These are phyloP conservation scores for Drosophila lacertosa DNA, from an alignment of 1,140 invertebrate species.

Conservation along the genomic window DNA sequence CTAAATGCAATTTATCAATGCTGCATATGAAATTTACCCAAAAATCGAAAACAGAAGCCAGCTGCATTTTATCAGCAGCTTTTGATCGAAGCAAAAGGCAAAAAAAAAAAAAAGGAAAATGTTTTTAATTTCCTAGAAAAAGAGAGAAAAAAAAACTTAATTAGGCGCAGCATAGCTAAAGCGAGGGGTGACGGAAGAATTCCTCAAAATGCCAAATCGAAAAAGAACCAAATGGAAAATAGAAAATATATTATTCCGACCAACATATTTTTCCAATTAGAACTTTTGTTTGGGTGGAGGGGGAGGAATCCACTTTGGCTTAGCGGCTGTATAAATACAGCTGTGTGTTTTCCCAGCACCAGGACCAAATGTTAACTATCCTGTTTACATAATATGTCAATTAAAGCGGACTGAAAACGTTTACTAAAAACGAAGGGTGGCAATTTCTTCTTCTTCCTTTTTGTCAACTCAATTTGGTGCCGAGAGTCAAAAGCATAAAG, in stretches of 20 bases:
- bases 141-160: slow-evolving; percentile 43
- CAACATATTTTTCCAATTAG: slow-evolving; percentile 54
- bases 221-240: slow-evolving; percentile 22
- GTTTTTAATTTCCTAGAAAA: slow-evolving; percentile 13
- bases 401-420: slow-evolving; percentile 50
- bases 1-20: slow-evolving; percentile 37
- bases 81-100: slow-evolving; percentile 25
- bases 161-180: slow-evolving; percentile 7
- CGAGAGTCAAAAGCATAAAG: slow-evolving; percentile 37
- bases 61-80: slow-evolving; percentile 45
- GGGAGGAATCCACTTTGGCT: slow-evolving; percentile 29
- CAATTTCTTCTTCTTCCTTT: too few species aligned
- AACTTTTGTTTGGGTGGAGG: slow-evolving; percentile 23
- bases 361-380: slow-evolving; percentile 69
- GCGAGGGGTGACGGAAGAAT: background rate
- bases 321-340: slow-evolving; percentile 51
- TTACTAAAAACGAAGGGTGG: slow-evolving; percentile 1
- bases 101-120: background rate
- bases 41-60: slow-evolving; percentile 7
- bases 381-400: slow-evolving; percentile 79
- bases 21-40: slow-evolving; percentile 2
- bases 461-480: slow-evolving; percentile 32
- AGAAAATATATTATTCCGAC: slow-evolving; percentile 12
- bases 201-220: slow-evolving; percentile 3
- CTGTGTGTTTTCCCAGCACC: slow-evolving; percentile 33